Evolutionary conservation across 2,113 vertebrate genomes (phyloP).

Genomic region (Dasyprocta punctata): DNA sequence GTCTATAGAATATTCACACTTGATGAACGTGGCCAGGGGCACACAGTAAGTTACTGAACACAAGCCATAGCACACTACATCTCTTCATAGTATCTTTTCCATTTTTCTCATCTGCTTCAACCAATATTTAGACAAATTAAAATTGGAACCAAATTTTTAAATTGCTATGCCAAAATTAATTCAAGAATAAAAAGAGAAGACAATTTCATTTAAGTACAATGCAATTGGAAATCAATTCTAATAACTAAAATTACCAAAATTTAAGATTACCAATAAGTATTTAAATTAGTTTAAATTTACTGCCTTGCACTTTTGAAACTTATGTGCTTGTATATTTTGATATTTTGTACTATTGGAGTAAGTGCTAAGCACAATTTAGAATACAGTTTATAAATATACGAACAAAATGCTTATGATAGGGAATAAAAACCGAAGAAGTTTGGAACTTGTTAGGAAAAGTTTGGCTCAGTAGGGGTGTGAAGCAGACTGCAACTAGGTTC

Average conservation of each 20-base stretch:
- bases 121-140: background rate
- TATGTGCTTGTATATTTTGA: background rate
- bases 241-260: background rate
- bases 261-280: background rate
- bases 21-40: background rate
- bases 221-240: background rate
- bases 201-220: background rate
- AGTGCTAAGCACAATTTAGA: background rate
- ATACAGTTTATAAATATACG: background rate
- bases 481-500: background rate
- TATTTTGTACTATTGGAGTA: background rate
- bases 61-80: fast-evolving
- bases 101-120: background rate
- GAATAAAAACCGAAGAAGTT: background rate
- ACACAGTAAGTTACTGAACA: background rate
- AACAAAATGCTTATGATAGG: background rate
- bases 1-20: background rate
- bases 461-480: background rate
- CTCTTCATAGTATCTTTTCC: background rate
- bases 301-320: background rate
- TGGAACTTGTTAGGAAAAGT: background rate
- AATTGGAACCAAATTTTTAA: background rate
- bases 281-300: background rate
- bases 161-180: background rate
- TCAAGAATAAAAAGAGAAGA: background rate